Base-by-base conservation (phyloP, 2,797 vertebrate species). In the Sebastes steindachneri region DNA sequence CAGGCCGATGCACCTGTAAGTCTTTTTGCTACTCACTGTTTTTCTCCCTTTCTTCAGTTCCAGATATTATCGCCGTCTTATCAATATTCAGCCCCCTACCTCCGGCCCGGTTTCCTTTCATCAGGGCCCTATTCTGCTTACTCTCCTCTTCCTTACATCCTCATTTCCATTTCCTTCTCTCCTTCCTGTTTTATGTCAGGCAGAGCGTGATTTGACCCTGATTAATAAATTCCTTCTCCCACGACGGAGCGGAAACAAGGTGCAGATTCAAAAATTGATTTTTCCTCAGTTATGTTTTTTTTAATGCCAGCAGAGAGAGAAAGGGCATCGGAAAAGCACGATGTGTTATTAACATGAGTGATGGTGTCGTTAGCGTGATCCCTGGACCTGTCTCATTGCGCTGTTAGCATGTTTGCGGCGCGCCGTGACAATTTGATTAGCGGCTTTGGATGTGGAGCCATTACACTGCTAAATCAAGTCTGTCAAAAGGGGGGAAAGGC, bases 391-490 rank as follows among this genome's bases (percentile, higher is more conserved):
- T 89, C 84, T 87, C 60, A 63, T 31, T 11, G n/a, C 64, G 28
- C 79, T 86, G 84, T 91, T 92, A 90, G 87, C 91, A 91, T 91
- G 92, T 94, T 93, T 81, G 88, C 35, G 23, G 63, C 66, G 15
- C 8, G 29, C 72, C 21, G 29, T 90, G 92, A 92, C 93, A 91
- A 88, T 86, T 85, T 92, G 92, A 93, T 93, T 90, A 91, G 89
- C 84, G 23, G 82, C 86, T 88, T 84, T 80, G 77, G 73, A 79
- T 65, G 67, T 48, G 79, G 66, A 83, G 84, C 65, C 55, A 26
- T 63, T 59, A 68, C 33, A 51, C 65, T 58, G 84, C 89, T 91
- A 90, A 93, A 90, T 91, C 87, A 89, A 80, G 79, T 82, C 92
- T 92, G 89, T 91, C 88, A 55, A 85, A 74, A 68, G 59, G 11